Conservation (phyloP, 2,113 vertebrate genomes). For the Gallinago jamesoni region DNA sequence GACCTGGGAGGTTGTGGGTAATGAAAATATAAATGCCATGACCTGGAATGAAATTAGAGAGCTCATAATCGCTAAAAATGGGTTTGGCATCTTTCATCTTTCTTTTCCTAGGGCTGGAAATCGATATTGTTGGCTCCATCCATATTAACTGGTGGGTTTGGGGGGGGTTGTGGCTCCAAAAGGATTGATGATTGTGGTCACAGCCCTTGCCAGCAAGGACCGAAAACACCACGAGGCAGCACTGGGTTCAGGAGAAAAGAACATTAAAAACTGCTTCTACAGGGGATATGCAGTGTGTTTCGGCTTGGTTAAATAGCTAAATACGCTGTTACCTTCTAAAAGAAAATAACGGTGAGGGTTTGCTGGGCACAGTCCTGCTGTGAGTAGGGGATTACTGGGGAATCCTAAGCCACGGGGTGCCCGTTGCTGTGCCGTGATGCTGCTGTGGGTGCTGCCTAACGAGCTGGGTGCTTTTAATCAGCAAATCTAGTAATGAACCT, state of each 20-base stretch:
- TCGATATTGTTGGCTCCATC: rapidly evolving
- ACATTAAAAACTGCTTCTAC: neutral
- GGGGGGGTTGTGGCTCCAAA: neutral
- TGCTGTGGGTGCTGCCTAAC: rapidly evolving
- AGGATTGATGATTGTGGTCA: rapidly evolving
- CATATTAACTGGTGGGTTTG: rapidly evolving
- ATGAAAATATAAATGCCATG: neutral
- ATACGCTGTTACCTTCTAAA: neutral
- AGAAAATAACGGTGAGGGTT: neutral
- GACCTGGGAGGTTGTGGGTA: neutral
- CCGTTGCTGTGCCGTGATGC: rapidly evolving
- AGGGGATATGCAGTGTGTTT: neutral
- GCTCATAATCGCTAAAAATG: neutral
- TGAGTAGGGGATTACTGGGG: neutral
- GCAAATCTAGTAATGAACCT: neutral
- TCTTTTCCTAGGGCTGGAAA: neutral
- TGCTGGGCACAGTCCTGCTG: neutral
- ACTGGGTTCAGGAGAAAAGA: neutral
- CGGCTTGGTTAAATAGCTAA: neutral
- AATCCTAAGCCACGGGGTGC: neutral
- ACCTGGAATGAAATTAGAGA: neutral
- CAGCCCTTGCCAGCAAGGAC: neutral
- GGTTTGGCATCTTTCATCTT: neutral
- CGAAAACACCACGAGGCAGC: rapidly evolving
- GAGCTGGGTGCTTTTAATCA: neutral